Conservation (phyloP, 2,113 vertebrate genomes). For the Burhinus bistriatus region DNA sequence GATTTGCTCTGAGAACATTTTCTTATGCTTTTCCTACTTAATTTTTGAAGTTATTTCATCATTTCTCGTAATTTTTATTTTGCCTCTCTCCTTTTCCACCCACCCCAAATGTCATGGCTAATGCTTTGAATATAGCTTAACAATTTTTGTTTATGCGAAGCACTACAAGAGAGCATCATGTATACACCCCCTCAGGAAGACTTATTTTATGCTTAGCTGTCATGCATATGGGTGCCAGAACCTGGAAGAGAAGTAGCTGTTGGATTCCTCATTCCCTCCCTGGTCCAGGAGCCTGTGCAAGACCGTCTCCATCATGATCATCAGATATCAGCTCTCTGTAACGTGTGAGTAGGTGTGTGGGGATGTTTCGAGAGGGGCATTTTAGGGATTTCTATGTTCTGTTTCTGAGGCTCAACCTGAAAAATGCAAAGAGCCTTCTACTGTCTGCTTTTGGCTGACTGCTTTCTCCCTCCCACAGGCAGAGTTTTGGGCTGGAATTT, state of each 20-base stretch:
- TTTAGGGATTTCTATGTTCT: neutral
- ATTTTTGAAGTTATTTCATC: neutral
- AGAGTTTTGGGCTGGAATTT: neutral
- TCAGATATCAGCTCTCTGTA: neutral
- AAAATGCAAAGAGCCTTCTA: neutral
- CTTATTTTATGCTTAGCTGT: neutral
- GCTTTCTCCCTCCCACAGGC: neutral
- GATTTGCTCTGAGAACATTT: neutral
- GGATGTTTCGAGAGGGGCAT: neutral
- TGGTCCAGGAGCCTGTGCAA: neutral
- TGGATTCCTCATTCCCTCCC: neutral
- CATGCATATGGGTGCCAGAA: neutral
- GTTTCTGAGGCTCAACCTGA: neutral
- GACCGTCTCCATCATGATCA: accelerated
- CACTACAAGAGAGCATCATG: neutral
- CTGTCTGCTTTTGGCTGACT: neutral
- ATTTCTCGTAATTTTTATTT: accelerated
- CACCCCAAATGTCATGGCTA: neutral
- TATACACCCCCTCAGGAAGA: neutral
- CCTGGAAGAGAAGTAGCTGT: neutral
- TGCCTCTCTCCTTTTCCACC: neutral
- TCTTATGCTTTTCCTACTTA: neutral
- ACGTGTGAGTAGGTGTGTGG: neutral
- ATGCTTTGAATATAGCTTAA: neutral
- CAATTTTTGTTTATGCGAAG: neutral